Base-by-base conservation (phyloP, 2,113 vertebrate genomes). In the Ageneiosus marmoratus region DNA sequence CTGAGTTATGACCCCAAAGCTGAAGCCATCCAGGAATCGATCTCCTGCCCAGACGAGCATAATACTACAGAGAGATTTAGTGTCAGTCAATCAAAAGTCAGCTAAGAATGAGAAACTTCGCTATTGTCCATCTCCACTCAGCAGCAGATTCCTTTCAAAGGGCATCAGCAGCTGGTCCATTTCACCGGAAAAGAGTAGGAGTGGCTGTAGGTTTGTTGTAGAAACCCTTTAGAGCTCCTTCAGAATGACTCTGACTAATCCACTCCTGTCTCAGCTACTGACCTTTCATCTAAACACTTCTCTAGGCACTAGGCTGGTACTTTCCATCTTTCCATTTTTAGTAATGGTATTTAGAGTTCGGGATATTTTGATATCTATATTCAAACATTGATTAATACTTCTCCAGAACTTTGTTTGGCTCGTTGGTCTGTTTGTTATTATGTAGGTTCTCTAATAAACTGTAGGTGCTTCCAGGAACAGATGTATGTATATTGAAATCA, bases 51-150 rank as follows among this genome's bases (percentile, higher is more conserved):
- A 65, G 44, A 63, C 29, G 58, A 63, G n/a, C 22, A 24, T 29
- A 48, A 62, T 48, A 48, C 55, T 58, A 48, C 6, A 37, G 60
- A 50, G 58, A 48, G 77, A 22, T 48, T 50, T 63, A 8, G 53
- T 79, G 77, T 79, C 58, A 65, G 77, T 50, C 77, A 65, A 29
- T n/a, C n/a, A n/a, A n/a, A 62, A 62, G 53, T 77, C 75, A 41
- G 56, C 29, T 11, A 29, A 44, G 34, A 60, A 72, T 3, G 7
- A 60, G 56, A 78, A 79, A 79, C 50, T 65, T 22, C 48, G n/a
- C 44, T 48, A 48, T 34, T 65, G 77, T 79, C 60, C 58, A 18
- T 48, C 55, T 62, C 41, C 56, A 62, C 11, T 62, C 32, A 58
- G 55, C 53, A 44, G 55, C 51, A 27, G 24, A 55, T 34, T 46